A percentile compares a stretch with the other conserved stretches of the same genome.
These are phyloP conservation scores for Maconellicoccus hirsutus DNA, from an alignment of 1,140 invertebrate genomes.

Conservation along the genomic window DNA sequence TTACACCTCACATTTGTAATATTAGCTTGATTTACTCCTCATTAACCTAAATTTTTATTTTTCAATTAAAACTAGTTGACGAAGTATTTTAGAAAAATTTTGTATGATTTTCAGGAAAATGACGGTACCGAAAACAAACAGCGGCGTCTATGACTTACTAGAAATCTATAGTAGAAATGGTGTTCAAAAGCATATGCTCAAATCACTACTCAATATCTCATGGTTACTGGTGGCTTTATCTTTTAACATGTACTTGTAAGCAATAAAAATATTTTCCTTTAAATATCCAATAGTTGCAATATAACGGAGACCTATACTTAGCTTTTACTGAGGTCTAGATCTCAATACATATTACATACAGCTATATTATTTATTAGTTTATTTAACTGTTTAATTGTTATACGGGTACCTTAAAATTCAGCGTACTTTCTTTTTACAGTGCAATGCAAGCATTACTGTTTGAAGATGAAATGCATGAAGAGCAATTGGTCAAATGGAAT, in stretches of 20 bases:
- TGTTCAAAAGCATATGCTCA: constrained; percentile 69
- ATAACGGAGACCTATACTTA: no score
- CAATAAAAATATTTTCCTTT: no score
- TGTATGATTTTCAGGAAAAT: constrained; percentile 38
- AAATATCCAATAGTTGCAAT: no score
- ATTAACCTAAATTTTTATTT: no score
- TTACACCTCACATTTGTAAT: no score
- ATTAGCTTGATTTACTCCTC: no score
- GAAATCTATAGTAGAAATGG: constrained; percentile 86
- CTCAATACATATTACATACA: background rate
- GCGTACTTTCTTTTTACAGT: background rate
- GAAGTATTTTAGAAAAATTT: no score
- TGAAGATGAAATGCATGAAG: background rate
- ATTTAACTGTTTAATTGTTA: background rate
- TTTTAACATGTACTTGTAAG: constrained; percentile 80
- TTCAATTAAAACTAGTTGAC: no score
- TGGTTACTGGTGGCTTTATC: constrained; percentile 89
- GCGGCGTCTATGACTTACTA: constrained; percentile 84
- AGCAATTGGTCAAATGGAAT: background rate
- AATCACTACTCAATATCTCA: constrained; percentile 76
- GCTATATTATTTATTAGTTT: background rate
- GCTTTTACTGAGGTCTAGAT: background rate
- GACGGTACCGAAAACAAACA: constrained; percentile 69
- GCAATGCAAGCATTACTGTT: background rate
- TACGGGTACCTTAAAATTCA: constrained; percentile 21